Percentiles rank a stretch among this genome's conserved stretches.
phyloP scores from a whole-genome alignment of 2,113 vertebrate species.

The Holacanthus passer region DNA sequence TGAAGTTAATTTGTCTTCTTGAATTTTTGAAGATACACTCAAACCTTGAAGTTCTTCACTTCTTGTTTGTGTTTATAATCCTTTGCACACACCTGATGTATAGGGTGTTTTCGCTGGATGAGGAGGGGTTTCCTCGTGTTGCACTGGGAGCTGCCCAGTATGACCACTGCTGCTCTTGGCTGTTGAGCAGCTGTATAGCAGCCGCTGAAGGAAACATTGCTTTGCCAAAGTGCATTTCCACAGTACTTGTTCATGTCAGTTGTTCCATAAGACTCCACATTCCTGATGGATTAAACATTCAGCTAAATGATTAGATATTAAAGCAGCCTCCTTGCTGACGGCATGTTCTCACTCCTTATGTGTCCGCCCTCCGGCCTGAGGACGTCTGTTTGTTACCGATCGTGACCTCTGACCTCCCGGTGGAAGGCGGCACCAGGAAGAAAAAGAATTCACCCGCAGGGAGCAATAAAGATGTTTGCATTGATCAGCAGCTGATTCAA shows the following conservation, averaged over 20 bases:
- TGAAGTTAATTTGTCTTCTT: neutral
- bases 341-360: neutral
- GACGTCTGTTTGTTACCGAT: constrained; percentile 10
- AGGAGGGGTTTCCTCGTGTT: constrained; percentile 1
- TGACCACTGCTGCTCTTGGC: neutral
- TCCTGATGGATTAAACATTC: constrained; percentile 23
- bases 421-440: neutral
- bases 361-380: neutral
- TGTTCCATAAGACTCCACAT: constrained; percentile 19
- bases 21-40: neutral
- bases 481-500: constrained; percentile 6
- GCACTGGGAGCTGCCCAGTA: constrained; percentile 3
- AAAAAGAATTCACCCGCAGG: constrained; percentile 14
- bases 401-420: constrained; percentile 19
- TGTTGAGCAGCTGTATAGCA: constrained; percentile 28
- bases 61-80: neutral
- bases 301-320: neutral
- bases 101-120: neutral
- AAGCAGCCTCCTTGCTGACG: neutral
- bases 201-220: constrained; percentile 25
- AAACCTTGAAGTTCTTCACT: neutral
- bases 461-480: constrained; percentile 17
- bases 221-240: constrained; percentile 27
- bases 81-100: neutral
- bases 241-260: neutral